Conservation (phyloP, 2,797 vertebrate genomes). For the Sebastes nivosus region DNA sequence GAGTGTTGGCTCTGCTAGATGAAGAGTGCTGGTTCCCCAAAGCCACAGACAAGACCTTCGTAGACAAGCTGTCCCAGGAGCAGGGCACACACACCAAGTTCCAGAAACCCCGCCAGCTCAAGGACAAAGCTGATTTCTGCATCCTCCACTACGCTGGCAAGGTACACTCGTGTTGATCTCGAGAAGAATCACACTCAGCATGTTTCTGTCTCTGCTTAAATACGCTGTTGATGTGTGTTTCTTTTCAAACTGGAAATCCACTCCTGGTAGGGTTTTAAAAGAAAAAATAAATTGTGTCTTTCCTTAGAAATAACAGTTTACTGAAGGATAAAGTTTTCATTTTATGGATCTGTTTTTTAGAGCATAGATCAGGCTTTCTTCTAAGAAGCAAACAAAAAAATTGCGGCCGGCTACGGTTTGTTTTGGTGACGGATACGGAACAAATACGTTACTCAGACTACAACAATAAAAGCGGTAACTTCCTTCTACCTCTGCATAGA, state of each 20-base stretch:
- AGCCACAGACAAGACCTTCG: slow-evolving; percentile 97
- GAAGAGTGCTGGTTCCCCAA: slow-evolving; percentile 99
- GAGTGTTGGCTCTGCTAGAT: slow-evolving; percentile 93
- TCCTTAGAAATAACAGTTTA: not conserved
- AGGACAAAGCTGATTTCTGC: slow-evolving; percentile 98
- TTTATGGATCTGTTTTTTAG: not conserved
- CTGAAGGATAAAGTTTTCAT: not conserved
- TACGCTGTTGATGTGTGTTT: not conserved
- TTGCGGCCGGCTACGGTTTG: too few relatives aligned
- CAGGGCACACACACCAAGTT: slow-evolving; percentile 96
- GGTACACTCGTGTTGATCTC: slow-evolving; percentile 74
- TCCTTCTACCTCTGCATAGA: too few relatives aligned
- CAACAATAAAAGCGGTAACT: too few relatives aligned
- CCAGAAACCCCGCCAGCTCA: slow-evolving; percentile 96
- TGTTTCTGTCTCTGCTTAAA: not conserved
- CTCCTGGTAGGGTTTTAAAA: not conserved
- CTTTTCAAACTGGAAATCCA: not conserved
- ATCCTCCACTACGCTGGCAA: slow-evolving; percentile 98
- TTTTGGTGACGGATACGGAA: too few relatives aligned
- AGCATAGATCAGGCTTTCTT: not conserved
- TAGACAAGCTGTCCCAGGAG: slow-evolving; percentile 97
- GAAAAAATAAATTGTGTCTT: not conserved
- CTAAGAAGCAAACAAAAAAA: not conserved
- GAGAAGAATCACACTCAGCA: not conserved
- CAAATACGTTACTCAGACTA: too few relatives aligned